phyloP scores from a whole-genome alignment of 1,140 invertebrate genomes.

The Aricia agestis region DNA sequence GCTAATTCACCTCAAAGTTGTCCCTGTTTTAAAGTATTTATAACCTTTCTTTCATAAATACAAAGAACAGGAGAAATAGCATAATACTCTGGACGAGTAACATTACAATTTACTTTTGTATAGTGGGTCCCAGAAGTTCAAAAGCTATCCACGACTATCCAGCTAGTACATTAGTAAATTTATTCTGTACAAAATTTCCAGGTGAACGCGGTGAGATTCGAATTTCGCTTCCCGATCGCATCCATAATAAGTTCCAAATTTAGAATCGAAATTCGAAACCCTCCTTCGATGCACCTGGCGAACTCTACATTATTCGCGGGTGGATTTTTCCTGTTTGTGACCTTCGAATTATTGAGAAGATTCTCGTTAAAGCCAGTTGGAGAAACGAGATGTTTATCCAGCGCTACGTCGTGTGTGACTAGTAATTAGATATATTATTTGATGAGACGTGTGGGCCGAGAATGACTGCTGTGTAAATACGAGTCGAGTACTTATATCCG shows the following conservation, averaged over 20 bases:
- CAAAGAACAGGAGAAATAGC: no score
- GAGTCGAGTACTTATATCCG: no score
- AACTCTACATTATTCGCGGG: neutral
- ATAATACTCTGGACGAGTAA: no score
- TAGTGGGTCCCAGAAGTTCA: no score
- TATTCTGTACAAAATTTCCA: conserved; percentile 2
- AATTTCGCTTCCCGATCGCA: neutral
- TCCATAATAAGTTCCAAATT: conserved; percentile 1
- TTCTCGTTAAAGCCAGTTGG: neutral
- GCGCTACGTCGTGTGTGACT: neutral
- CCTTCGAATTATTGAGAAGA: neutral
- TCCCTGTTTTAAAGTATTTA: no score
- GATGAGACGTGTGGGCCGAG: neutral
- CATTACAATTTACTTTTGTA: no score
- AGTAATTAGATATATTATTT: neutral
- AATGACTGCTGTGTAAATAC: no score
- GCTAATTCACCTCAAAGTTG: no score
- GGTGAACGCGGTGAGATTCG: neutral
- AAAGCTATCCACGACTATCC: no score
- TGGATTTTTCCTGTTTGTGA: neutral
- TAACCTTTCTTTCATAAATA: no score
- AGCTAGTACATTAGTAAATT: neutral
- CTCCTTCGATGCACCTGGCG: neutral
- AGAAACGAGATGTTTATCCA: neutral
- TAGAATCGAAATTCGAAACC: neutral